Evolutionary conservation across 1,140 invertebrate genomes (phyloP).

Genomic region (Nautilus pompilius): DNA sequence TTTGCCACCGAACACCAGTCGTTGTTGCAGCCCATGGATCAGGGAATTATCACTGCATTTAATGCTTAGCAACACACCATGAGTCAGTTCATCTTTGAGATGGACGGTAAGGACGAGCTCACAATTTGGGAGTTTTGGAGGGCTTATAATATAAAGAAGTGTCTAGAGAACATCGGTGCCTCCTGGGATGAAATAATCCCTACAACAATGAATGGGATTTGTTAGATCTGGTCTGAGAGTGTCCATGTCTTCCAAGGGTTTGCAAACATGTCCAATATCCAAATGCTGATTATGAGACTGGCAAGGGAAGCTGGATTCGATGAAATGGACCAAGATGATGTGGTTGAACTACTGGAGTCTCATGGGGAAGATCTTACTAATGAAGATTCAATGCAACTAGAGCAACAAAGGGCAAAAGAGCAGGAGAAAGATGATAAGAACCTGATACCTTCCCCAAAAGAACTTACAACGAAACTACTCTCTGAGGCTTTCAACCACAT

Average conservation of each 20-base stretch:
- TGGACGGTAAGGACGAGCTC: neutral
- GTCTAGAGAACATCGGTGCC: constrained; percentile 5
- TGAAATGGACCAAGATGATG: neutral
- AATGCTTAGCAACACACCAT: too few species aligned
- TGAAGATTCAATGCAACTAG: constrained; percentile 4
- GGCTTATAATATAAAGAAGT: constrained; percentile 7
- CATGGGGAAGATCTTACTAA: neutral
- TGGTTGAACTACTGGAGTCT: constrained; percentile 6
- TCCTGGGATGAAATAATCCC: constrained; percentile 3
- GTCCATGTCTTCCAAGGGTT: neutral
- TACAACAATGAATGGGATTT: constrained; percentile 3
- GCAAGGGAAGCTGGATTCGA: constrained; percentile 1
- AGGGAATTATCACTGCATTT: constrained; percentile 19
- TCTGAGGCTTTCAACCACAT: too few species aligned
- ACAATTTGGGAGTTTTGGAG: constrained; percentile 8
- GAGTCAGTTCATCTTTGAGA: neutral
- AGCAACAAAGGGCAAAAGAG: neutral
- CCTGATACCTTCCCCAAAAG: too few species aligned
- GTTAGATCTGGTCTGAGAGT: constrained; percentile 5
- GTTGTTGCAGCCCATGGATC: constrained; percentile 22
- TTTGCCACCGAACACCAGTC: constrained; percentile 19
- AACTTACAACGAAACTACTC: too few species aligned
- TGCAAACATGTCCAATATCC: neutral
- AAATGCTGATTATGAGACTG: neutral
- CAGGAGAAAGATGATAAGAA: neutral